Base-by-base conservation (phyloP, 2,797 vertebrate genomes). In the Gallirallus australis region DNA sequence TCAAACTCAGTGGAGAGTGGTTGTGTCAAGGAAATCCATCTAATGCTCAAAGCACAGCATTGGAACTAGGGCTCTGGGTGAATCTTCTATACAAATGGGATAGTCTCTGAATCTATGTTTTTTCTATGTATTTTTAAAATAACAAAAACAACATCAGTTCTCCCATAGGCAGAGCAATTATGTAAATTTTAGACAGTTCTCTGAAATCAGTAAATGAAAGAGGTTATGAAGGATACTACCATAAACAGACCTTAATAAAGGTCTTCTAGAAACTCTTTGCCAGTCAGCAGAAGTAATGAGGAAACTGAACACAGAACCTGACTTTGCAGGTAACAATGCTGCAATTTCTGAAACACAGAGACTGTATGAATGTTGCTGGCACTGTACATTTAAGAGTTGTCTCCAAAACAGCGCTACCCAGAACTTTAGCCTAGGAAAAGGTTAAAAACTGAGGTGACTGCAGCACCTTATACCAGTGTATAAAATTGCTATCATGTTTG, bases 311-410 rank as follows among this genome's bases (percentile, higher is more conserved):
- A 37, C 18, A 61, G 47, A 70, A 56, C 28, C 25, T 65, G 63
- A 70, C 37, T 37, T 37, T 37, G 37, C 37, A 37, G 37, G 37
- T 37, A 37, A 37, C 47, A 48, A 35, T 11, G 39, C 56, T 45
- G 68, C 24, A 40, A 19, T 47, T 69, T 14, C 33, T 53, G 60
- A 27, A 64, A 59, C 45, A 33, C 37, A 59, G 52, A 76, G 18
- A n/a, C 11, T 25, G 23, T 23, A 2, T 30, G 40, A 53, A 42
- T 21, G 31, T 53, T 1, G 3, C 61, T 77, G 59, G 42, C 35
- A 31, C 0, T 0, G 9, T 3, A 66, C 20, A 6, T 25, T 37
- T 1, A 0, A 45, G 31, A 59, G 12, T 54, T 81, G 54, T 59
- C 53, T 61, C 53, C 33, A 16, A 48, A 31, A 31, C 28, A 61